These are phyloP conservation scores for Erebia palarica DNA, from an alignment of 2,888 invertebrate genomes.

Conservation along the genomic window DNA sequence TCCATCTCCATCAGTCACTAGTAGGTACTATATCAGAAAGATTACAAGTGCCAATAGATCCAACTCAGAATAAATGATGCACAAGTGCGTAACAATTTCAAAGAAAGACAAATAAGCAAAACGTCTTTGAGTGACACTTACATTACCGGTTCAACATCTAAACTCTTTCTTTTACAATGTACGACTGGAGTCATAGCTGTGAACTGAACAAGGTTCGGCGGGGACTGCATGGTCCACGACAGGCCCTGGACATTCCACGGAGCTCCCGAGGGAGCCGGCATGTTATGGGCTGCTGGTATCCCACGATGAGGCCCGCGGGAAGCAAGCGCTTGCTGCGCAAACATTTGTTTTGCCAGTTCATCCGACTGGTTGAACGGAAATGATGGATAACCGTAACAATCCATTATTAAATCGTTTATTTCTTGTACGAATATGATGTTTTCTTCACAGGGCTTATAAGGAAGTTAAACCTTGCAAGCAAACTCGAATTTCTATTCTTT, in stretches of 20 bases:
- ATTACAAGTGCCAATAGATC: no score
- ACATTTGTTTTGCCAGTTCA: conserved; percentile 70
- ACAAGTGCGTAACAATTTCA: no score
- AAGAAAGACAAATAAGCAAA: no score
- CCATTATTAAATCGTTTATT: conserved; percentile 51
- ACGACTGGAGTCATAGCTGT: conserved; percentile 60
- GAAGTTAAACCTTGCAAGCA: neutral
- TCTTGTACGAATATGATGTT: neutral
- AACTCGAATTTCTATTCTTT: neutral
- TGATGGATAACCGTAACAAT: conserved; percentile 65
- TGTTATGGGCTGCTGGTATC: conserved; percentile 56
- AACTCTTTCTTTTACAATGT: conserved; percentile 74
- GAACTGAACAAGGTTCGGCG: conserved; percentile 74
- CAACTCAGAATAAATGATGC: no score
- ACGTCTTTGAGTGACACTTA: conserved; percentile 58
- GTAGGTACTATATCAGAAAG: no score
- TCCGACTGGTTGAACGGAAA: conserved; percentile 67
- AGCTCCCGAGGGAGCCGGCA: conserved; percentile 70
- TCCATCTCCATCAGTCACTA: no score
- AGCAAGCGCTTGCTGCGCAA: conserved; percentile 65
- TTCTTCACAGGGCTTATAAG: neutral
- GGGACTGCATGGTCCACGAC: conserved; percentile 76
- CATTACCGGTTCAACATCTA: conserved; percentile 73
- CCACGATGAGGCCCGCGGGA: conserved; percentile 52
- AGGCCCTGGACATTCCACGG: conserved; percentile 81